A percentile compares a stretch with the other conserved stretches of the same genome.
phyloP scores from a whole-genome alignment of 2,888 invertebrate species.

The Eupithecia dodoneata region DNA sequence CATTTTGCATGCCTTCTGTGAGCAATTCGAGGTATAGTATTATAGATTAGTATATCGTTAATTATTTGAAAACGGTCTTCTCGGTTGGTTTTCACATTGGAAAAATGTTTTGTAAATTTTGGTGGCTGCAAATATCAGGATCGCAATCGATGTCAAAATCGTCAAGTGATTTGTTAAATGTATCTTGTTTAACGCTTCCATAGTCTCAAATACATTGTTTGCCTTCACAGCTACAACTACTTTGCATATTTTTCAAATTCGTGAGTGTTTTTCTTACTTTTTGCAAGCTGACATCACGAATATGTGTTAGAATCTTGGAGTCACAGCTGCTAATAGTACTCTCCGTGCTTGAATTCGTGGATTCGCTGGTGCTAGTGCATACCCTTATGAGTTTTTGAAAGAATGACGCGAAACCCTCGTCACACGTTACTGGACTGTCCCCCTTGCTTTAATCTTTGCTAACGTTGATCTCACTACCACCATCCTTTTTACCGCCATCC shows the following conservation, averaged over 20 bases:
- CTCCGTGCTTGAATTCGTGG: not conserved
- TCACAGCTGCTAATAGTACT: not conserved
- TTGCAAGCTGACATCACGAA: not conserved
- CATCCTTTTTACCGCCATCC: not conserved
- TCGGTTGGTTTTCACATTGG: not conserved
- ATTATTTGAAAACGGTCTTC: not conserved
- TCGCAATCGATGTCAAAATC: not conserved
- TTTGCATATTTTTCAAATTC: not conserved
- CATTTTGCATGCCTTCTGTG: not conserved
- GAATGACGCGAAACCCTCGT: not conserved
- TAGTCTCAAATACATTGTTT: not conserved
- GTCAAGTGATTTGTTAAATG: not conserved
- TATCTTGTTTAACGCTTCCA: not conserved
- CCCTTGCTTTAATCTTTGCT: not conserved
- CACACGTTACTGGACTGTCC: not conserved
- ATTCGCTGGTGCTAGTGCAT: not conserved
- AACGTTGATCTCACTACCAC: not conserved
- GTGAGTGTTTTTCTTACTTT: not conserved
- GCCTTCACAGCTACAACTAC: not conserved
- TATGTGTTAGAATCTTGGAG: not conserved
- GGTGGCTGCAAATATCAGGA: not conserved
- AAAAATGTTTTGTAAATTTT: not conserved
- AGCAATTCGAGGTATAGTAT: not conserved
- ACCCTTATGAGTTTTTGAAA: not conserved
- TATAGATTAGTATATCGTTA: not conserved